These are phyloP conservation scores for Luffia ferchaultella DNA, from an alignment of 2,888 invertebrate species.

Conservation along the genomic window DNA sequence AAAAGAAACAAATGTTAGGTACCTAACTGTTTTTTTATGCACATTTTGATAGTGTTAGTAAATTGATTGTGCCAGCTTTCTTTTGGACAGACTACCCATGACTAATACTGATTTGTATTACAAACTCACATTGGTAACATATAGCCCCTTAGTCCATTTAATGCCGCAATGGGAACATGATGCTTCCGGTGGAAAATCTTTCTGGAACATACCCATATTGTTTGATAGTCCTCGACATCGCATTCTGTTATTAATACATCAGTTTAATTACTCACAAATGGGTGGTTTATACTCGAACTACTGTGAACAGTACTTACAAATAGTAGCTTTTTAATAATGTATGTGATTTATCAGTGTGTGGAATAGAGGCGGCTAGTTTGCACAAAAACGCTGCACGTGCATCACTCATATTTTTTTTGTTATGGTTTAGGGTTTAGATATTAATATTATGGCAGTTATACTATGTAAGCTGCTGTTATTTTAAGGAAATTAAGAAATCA, in stretches of 20 bases:
- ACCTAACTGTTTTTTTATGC: no score
- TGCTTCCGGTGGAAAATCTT: slow-evolving; percentile 33
- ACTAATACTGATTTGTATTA: no score
- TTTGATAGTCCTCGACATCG: slow-evolving; percentile 35
- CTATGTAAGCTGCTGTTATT: no score
- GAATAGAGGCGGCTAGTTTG: slow-evolving; percentile 29
- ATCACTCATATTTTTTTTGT: slow-evolving; percentile 30
- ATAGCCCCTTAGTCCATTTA: slow-evolving; percentile 33
- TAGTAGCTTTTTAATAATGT: slow-evolving; percentile 40
- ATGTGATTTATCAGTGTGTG: slow-evolving; percentile 18
- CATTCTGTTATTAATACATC: slow-evolving; percentile 28
- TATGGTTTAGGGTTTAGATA: no score
- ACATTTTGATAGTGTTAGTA: no score
- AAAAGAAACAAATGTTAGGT: background rate
- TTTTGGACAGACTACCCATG: no score
- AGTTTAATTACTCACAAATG: no score
- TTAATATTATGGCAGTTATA: no score
- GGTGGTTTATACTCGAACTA: background rate
- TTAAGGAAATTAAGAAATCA: no score
- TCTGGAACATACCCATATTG: slow-evolving; percentile 36
- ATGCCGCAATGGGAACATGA: slow-evolving; percentile 42
- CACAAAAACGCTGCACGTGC: slow-evolving; percentile 34
- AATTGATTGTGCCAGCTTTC: no score
- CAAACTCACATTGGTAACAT: slow-evolving; percentile 31
- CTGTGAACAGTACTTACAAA: slow-evolving; percentile 30